A percentile compares a stretch with the other conserved stretches of the same genome.
These are phyloP conservation scores for Cydia fagiglandana DNA, from an alignment of 1,140 invertebrate species.

Conservation along the genomic window DNA sequence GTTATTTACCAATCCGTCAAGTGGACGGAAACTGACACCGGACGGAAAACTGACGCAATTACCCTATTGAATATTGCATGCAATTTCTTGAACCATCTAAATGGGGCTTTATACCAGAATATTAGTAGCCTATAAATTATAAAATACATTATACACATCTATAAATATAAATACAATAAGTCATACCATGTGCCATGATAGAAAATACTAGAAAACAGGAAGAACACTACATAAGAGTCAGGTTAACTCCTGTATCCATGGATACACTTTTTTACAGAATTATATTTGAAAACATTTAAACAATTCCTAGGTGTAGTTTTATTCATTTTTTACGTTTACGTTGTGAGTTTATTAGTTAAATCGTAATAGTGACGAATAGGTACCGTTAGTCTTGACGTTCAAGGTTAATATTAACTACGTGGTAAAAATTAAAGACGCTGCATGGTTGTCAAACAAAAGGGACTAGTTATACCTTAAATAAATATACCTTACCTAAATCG, in stretches of 20 bases:
- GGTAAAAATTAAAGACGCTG: background rate
- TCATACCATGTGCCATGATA: background rate
- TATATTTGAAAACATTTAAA: background rate
- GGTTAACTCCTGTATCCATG: background rate
- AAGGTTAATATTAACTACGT: background rate
- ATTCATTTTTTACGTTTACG: background rate
- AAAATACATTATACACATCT: background rate
- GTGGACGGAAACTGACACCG: too few species aligned
- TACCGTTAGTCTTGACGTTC: background rate
- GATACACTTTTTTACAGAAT: background rate
- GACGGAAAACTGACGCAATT: too few species aligned
- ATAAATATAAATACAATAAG: background rate
- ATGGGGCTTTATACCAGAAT: too few species aligned
- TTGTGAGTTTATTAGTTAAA: background rate
- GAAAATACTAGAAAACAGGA: constrained; percentile 10
- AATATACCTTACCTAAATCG: constrained; percentile 58
- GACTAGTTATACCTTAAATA: background rate
- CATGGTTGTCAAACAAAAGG: background rate
- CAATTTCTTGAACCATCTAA: too few species aligned
- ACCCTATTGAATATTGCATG: too few species aligned
- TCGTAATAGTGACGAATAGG: background rate
- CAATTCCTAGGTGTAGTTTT: background rate
- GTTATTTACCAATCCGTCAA: too few species aligned
- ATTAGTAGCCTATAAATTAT: background rate
- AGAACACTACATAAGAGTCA: background rate